Evolutionary conservation across 2,888 invertebrate species (phyloP), one percentile per base, ranked within the genome.

Genomic region (Pseudolycoriella hygida): DNA sequence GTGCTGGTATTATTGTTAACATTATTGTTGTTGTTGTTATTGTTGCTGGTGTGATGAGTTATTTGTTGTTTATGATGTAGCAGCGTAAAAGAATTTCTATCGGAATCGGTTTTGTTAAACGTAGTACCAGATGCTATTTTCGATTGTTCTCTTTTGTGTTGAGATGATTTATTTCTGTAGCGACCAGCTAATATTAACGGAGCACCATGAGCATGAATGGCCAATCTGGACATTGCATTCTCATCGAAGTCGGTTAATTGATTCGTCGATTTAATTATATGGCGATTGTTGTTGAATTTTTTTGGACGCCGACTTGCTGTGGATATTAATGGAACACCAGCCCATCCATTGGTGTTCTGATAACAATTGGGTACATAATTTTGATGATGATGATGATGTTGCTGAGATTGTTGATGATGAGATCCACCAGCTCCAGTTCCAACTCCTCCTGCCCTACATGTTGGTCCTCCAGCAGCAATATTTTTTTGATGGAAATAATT

Each of bases 171-270:
- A 43, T 48, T 45, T 17, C 50, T 45, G 60, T 74, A 76, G 54
- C 75, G 68, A 53, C 78, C 74, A 53, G 81, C 69, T 48, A 84
- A 71, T 52, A 87, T 82, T 50, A 88, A 69, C n/a, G 88, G 87
- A 40, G 80, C 82, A 39, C 87, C 87, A 60, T 85, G 85, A 4
- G 85, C 82, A 62, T 87, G 86, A 57, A 82, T 78, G 12, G 85
- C 85, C 50, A 87, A 64, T 54, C 81, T 76, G 10, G 84, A 76
- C 50, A 86, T 73, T 12, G 56, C 51, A 42, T 48, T 54, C 12
- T 53, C 50, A 48, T 54, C 54, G 40, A 51, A 55, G 17, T 55
- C 54, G 25, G 47, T 48, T 25, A 25, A 25, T 25, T 19, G 37
- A 41, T 47, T 42, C 37, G 42, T 17, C 15, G 25, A 10, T 32